These are phyloP conservation scores for Thera britannica DNA, from an alignment of 2,888 invertebrate genomes.

Conservation along the genomic window DNA sequence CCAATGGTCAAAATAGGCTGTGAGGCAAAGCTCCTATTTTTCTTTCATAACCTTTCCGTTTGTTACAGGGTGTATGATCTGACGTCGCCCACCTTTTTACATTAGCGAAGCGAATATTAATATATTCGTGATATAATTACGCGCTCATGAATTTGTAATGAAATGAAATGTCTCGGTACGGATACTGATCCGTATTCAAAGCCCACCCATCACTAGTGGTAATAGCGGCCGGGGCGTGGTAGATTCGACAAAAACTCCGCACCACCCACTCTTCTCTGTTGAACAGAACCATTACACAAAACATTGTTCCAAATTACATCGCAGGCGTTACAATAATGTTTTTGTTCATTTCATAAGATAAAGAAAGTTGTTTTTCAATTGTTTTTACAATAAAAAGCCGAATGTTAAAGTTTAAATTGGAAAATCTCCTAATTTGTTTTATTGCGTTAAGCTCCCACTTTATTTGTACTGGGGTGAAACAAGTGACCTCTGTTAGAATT, in stretches of 20 bases:
- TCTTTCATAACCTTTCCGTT: too few relatives aligned
- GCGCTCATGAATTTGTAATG: neutral
- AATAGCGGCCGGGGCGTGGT: slow-evolving; percentile 61
- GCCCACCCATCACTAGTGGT: slow-evolving; percentile 37
- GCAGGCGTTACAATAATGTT: slow-evolving; percentile 71
- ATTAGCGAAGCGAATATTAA: neutral
- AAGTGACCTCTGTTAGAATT: slow-evolving; percentile 28
- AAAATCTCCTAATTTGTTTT: slow-evolving; percentile 34
- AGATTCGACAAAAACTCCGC: slow-evolving; percentile 65
- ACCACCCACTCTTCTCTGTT: slow-evolving; percentile 63
- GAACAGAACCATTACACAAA: slow-evolving; percentile 73
- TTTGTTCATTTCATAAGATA: slow-evolving; percentile 70
- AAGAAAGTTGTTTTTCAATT: slow-evolving; percentile 65
- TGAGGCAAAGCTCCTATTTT: too few relatives aligned
- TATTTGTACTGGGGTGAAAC: slow-evolving; percentile 26
- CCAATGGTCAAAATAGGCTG: too few relatives aligned
- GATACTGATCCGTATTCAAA: slow-evolving; percentile 7
- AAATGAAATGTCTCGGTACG: neutral
- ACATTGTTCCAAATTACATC: slow-evolving; percentile 78
- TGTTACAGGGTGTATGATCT: too few relatives aligned
- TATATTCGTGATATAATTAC: too few relatives aligned
- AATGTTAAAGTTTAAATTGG: slow-evolving; percentile 36
- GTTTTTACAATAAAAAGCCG: slow-evolving; percentile 40
- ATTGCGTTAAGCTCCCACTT: slow-evolving; percentile 32
- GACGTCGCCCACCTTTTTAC: neutral